phyloP scores from a whole-genome alignment of 2,888 invertebrate species.

The Plebejus anna region DNA sequence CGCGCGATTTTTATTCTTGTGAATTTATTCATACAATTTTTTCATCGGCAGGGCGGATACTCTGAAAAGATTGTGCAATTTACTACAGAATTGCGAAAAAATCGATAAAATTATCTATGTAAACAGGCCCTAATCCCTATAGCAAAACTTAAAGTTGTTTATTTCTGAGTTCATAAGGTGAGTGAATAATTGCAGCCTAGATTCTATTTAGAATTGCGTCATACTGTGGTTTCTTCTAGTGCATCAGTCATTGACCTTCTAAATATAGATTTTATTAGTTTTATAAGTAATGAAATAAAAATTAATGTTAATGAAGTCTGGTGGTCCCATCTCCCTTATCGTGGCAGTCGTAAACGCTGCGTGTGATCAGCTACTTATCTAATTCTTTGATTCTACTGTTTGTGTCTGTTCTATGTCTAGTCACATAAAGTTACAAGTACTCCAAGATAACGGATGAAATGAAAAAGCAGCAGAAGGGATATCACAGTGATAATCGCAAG shows the following conservation, averaged over 20 bases:
- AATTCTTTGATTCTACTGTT: background rate
- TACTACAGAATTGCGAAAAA: no score
- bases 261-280: background rate
- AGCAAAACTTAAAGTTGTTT: background rate
- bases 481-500: background rate
- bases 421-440: background rate
- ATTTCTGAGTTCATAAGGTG: background rate
- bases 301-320: constrained; percentile 16
- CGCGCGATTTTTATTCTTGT: no score
- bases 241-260: constrained; percentile 18
- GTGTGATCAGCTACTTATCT: constrained; percentile 14
- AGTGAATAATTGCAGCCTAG: background rate
- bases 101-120: no score
- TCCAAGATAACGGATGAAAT: background rate
- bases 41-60: no score
- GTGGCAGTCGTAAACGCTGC: constrained; percentile 1
- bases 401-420: background rate
- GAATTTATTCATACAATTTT: no score
- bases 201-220: background rate
- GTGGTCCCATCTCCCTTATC: constrained; percentile 10
- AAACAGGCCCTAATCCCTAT: background rate
- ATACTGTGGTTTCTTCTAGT: background rate
- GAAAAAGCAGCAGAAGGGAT: background rate
- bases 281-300: constrained; percentile 27
- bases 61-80: no score